These are phyloP conservation scores for Polydrusus tereticollis DNA, from an alignment of 2,888 invertebrate species.

Conservation along the genomic window DNA sequence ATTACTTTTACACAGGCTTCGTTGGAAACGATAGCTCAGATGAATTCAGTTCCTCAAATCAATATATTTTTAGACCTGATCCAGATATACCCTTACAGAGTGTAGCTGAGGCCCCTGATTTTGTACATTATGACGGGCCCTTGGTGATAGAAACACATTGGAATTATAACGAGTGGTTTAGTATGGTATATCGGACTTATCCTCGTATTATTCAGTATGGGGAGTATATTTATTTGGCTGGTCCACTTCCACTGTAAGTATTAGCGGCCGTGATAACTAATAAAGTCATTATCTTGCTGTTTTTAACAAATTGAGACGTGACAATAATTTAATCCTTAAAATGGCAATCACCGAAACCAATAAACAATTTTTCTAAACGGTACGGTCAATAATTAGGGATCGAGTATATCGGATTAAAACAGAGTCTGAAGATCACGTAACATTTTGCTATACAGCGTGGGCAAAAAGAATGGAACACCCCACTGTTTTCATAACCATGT, in stretches of 20 bases:
- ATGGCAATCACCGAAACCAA: too few species aligned
- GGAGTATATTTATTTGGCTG: constrained; percentile 82
- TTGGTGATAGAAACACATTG: constrained; percentile 76
- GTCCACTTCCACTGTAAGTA: constrained; percentile 77
- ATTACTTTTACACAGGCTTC: constrained; percentile 76
- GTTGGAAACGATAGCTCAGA: constrained; percentile 72
- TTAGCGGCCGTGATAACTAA: too few species aligned
- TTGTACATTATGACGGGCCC: constrained; percentile 64
- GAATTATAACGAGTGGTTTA: constrained; percentile 76
- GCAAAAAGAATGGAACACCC: too few species aligned
- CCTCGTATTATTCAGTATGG: constrained; percentile 67
- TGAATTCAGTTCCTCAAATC: constrained; percentile 83
- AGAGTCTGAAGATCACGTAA: too few species aligned
- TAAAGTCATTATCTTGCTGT: too few species aligned
- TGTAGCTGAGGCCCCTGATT: background rate
- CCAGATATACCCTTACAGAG: constrained; percentile 29
- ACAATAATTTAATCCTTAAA: too few species aligned
- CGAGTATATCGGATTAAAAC: too few species aligned
- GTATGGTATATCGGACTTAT: constrained; percentile 78
- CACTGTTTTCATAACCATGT: too few species aligned
- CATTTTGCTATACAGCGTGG: too few species aligned
- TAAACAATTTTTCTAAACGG: too few species aligned
- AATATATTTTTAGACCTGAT: constrained; percentile 86
- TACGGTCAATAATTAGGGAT: too few species aligned
- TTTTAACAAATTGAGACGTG: too few species aligned